A percentile compares a stretch with the other conserved stretches of the same genome.
These are phyloP conservation scores for Brachypterus glaber DNA, from an alignment of 2,888 invertebrate species.

Conservation along the genomic window DNA sequence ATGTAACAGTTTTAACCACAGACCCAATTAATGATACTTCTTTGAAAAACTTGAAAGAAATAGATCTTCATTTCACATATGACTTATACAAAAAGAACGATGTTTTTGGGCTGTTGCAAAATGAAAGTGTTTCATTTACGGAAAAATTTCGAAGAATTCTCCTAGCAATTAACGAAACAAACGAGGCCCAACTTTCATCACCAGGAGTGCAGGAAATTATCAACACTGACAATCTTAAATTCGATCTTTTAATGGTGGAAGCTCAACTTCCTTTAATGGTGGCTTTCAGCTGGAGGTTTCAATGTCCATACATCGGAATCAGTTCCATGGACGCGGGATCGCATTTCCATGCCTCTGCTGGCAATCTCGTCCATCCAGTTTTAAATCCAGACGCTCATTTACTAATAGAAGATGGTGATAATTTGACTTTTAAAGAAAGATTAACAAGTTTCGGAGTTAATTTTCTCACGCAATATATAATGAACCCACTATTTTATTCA, in stretches of 20 bases:
- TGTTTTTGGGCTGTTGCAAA: slow-evolving; percentile 13
- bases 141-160: slow-evolving; percentile 17
- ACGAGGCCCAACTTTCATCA: slow-evolving; percentile 21
- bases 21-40: slow-evolving; percentile 36
- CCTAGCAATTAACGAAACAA: slow-evolving; percentile 16
- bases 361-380: slow-evolving; percentile 33
- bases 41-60: slow-evolving; percentile 37
- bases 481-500: slow-evolving; percentile 9
- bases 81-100: slow-evolving; percentile 20
- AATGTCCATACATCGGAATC: slow-evolving; percentile 34
- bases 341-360: slow-evolving; percentile 28
- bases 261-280: slow-evolving; percentile 26
- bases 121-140: slow-evolving; percentile 17
- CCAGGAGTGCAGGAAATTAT: slow-evolving; percentile 31
- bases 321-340: slow-evolving; percentile 29
- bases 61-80: slow-evolving; percentile 36
- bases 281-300: slow-evolving; percentile 31
- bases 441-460: slow-evolving; percentile 24
- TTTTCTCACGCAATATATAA: slow-evolving; percentile 11
- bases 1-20: slow-evolving; percentile 41
- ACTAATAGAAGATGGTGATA: slow-evolving; percentile 19
- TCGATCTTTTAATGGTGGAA: slow-evolving; percentile 35
- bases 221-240: slow-evolving; percentile 26
- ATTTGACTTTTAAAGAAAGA: slow-evolving; percentile 29
- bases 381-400: slow-evolving; percentile 31